Evolutionary conservation across 2,797 vertebrate species (phyloP), one percentile per base, ranked within the genome.

Genomic region (Lepilemur septentrionalis): DNA sequence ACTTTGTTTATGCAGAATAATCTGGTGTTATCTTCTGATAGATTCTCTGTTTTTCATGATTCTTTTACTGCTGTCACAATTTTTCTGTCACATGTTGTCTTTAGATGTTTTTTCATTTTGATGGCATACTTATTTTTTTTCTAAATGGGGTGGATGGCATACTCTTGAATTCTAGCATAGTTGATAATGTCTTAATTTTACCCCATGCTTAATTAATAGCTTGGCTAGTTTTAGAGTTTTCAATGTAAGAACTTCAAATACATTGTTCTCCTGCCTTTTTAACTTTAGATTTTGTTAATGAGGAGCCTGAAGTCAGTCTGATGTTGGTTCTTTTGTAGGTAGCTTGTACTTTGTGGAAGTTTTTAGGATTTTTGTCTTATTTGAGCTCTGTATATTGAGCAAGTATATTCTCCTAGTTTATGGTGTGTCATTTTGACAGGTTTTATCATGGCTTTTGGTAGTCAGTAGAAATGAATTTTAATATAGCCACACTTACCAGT

Each of bases 161-260:
- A 28, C 14, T 46, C 35, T 76, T 48, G 63, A 79, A 84, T 84
- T 76, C 32, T 76, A 69, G 43, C 67, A 89, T 15, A 89, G 41
- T 22, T 41, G 15, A 50, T 48, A 84, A 90, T 69, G 28, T 84
- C 28, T 90, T 89, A 38, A 67, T 48, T 57, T 89, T 76, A 57
- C 46, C 4, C 32, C 59, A 41, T 59, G 41, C 18, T 89, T 89
- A 76, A 18, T 69, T 76, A 32, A 28, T 89, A 69, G 50, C 57
- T 89, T 89, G 65, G 25, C n/a, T 89, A 76, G 50, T 57, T 83
- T 75, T 94, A 84, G 70, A 84, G 41, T 57, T 94, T 10, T 50
- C 38, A 86, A 25, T n/a, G 10, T n/a, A 76, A 76, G 70, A 59
- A 59, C 46, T 83, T 78, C 8, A 3, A 67, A 69, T 48, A n/a